These are phyloP conservation scores for Sebastes iracundus DNA, from an alignment of 2,797 vertebrate genomes.

Conservation along the genomic window DNA sequence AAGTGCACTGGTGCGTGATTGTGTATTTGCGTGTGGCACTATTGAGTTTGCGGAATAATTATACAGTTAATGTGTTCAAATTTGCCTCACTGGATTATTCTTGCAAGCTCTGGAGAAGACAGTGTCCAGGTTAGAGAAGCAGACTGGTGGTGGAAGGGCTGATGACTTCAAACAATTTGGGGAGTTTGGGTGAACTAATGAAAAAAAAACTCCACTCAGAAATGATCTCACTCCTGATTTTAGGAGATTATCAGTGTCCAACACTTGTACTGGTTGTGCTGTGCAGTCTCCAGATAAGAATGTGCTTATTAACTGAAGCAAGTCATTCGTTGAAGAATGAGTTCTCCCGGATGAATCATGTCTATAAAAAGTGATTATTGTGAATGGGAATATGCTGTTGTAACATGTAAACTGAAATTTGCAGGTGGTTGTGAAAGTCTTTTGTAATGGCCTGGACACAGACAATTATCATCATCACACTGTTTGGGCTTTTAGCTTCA, in stretches of 20 bases:
- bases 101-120: not conserved
- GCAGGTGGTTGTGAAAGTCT: not conserved
- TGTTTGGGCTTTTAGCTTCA: not conserved
- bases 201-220: not conserved
- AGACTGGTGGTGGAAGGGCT: not conserved
- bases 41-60: not conserved
- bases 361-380: not conserved
- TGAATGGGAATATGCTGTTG: not conserved
- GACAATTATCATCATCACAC: not conserved
- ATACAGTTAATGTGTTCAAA: not conserved
- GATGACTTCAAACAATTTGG: not conserved
- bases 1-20: not conserved
- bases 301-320: slow-evolving; percentile 50
- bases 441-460: not conserved
- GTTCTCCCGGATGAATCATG: not conserved
- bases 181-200: slow-evolving; percentile 8
- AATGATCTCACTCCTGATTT: slow-evolving; percentile 53
- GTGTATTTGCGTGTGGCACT: not conserved
- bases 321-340: not conserved
- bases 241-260: slow-evolving; percentile 53
- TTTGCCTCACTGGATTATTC: slow-evolving; percentile 9
- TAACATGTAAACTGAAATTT: not conserved
- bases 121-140: not conserved
- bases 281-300: slow-evolving; percentile 67
- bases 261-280: slow-evolving; percentile 54